phyloP scores from a whole-genome alignment of 2,113 vertebrate genomes.

The Brachypodius melanocephalos region DNA sequence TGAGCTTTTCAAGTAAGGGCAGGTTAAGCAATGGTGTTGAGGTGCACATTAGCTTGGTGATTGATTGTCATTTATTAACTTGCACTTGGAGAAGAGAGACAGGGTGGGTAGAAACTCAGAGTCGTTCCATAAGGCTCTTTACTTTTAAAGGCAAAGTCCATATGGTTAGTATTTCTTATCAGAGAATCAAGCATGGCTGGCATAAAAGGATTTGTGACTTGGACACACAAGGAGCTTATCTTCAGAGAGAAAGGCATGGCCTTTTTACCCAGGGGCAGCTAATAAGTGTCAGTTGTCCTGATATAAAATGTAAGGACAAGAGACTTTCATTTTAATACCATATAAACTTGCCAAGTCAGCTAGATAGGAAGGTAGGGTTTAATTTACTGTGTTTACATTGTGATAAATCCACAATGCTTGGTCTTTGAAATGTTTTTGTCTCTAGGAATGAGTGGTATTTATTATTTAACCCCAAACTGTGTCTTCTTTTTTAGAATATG shows the following conservation, averaged over 20 bases:
- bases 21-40: neutral
- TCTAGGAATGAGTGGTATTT: neutral
- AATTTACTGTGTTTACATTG: neutral
- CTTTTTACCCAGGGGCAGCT: neutral
- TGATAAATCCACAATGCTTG: constrained; percentile 1
- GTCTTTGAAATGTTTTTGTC: neutral
- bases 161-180: constrained; percentile 6
- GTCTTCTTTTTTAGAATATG: neutral
- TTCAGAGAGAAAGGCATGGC: neutral
- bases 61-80: constrained; percentile 54
- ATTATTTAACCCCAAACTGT: neutral
- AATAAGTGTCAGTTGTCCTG: neutral
- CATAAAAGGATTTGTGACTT: constrained; percentile 21
- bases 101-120: neutral
- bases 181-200: neutral
- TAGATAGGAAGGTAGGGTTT: neutral
- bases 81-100: neutral
- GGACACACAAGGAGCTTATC: neutral
- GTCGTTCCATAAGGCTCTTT: neutral
- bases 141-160: constrained; percentile 54
- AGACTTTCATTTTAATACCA: neutral
- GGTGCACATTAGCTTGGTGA: neutral
- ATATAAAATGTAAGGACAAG: neutral
- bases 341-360: neutral
- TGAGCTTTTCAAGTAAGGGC: neutral